Evolutionary conservation across 2,113 vertebrate species (phyloP), one percentile per base, ranked within the genome.

Genomic region (Cyprinus carpio): DNA sequence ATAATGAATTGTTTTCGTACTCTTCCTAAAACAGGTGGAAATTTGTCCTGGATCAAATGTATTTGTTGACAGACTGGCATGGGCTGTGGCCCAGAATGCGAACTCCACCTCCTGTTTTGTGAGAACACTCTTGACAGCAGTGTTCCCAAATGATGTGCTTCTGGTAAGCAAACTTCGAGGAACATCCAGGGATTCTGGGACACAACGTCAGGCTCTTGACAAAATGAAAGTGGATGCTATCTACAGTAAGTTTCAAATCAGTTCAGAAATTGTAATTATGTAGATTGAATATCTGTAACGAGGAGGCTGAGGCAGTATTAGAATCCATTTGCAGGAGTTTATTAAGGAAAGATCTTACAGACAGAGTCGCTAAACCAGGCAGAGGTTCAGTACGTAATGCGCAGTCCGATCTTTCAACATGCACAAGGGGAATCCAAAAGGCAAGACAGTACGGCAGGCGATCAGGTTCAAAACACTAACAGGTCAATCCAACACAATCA

Each of bases 211-310:
- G 54, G 71, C 80, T 65, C 75, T 88, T 58, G 74, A 85, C 27
- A 86, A 88, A 80, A 62, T n/a, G 6, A 82, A 87, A 82, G 69
- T 87, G 56, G 71, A 87, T 46, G 87, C 83, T 15, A 87, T 87
- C 40, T 85, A 85, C 72, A 82, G 76, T 74, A 43, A 74, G 71
- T 74, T 43, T 43, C 4, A 74, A 43, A 74, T 46, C 71, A 46
- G 71, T 74, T 72, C 37, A 25, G 37, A 74, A 7, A 20, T 40
- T 72, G 34, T 72, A 72, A 11, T 40, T 40, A 72, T 72, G 8
- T 10, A 72, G 34, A 72, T 20, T 23, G 34, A 72, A 2, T 40
- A 20, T 37, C 65, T n/a, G n/a, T n/a, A n/a, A n/a, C n/a, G n/a
- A n/a, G n/a, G n/a, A n/a, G n/a, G n/a, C n/a, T n/a, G n/a, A n/a